Conservation (phyloP, 2,113 vertebrate species). For the Empidonax traillii region DNA sequence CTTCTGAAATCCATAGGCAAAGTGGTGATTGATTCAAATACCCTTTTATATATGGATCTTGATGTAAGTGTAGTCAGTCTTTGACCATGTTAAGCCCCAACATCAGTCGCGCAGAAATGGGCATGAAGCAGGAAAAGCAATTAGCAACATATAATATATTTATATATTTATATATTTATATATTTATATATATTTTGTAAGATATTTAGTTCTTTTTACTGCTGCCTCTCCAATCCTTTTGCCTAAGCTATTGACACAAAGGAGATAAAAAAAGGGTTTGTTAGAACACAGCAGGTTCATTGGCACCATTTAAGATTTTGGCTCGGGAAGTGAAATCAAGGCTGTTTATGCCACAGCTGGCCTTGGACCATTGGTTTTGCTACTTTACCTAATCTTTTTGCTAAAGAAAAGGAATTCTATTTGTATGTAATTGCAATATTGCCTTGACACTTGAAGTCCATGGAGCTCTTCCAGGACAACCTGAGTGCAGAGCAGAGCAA, state of each 20-base stretch:
- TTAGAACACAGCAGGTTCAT: not conserved
- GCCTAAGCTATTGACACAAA: not conserved
- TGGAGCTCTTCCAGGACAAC: not conserved
- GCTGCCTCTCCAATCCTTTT: not conserved
- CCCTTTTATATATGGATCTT: not conserved
- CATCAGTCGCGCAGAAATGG: not conserved
- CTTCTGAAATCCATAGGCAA: not conserved
- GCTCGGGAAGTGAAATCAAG: not conserved
- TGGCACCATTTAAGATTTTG: not conserved
- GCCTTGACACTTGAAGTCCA: not conserved
- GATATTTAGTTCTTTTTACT: not conserved
- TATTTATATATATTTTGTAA: not conserved
- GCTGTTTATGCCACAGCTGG: not conserved
- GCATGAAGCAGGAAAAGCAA: not conserved
- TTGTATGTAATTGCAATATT: not conserved
- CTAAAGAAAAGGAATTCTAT: conserved; percentile 17
- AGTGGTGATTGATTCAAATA: not conserved
- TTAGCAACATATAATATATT: not conserved
- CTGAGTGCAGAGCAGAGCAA: not conserved
- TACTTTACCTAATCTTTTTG: not conserved
- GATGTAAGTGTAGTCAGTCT: not conserved
- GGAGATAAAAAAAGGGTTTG: not conserved
- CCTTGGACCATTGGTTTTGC: not conserved
- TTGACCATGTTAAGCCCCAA: not conserved
- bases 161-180: not conserved